phyloP scores from a whole-genome alignment of 1,140 invertebrate genomes.

The Lamellibrachia luymesi region DNA sequence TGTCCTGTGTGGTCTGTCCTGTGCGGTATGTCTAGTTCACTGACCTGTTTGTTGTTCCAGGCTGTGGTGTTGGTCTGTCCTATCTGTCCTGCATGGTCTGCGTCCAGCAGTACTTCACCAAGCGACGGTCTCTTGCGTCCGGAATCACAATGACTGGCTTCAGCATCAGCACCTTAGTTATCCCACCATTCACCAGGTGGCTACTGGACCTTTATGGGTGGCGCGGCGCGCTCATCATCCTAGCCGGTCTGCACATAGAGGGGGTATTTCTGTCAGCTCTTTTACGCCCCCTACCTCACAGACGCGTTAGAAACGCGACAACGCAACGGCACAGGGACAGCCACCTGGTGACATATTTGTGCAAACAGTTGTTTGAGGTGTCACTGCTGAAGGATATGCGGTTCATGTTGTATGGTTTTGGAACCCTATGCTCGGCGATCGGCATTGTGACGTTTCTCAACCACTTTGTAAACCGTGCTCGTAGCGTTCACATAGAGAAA shows the following conservation, averaged over 20 bases:
- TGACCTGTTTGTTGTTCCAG: not conserved
- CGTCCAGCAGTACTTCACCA: constrained; percentile 17
- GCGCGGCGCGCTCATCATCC: constrained; percentile 9
- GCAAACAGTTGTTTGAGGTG: not conserved
- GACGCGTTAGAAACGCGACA: not conserved
- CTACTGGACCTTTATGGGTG: constrained; percentile 15
- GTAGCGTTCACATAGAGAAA: constrained; percentile 9
- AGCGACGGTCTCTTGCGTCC: not conserved
- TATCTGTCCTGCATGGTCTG: constrained; percentile 18
- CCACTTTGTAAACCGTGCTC: constrained; percentile 8
- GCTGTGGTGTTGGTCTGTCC: constrained; percentile 14
- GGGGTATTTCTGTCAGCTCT: constrained; percentile 10
- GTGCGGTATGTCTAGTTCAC: not conserved
- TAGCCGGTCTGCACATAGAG: not conserved
- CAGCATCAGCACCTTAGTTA: not conserved
- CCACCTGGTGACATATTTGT: not conserved
- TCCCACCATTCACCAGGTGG: constrained; percentile 9
- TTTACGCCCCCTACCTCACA: not conserved
- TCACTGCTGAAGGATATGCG: not conserved
- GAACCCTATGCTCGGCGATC: not conserved
- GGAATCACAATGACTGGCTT: constrained; percentile 11
- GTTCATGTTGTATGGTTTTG: constrained; percentile 16
- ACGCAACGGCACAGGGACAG: not conserved
- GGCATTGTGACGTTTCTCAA: constrained; percentile 8
- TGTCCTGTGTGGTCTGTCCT: not conserved